Percentiles rank a stretch among this genome's conserved stretches.
Evolutionary conservation across 2,797 vertebrate genomes (phyloP).

Genomic region (Sylvilagus floridanus): DNA sequence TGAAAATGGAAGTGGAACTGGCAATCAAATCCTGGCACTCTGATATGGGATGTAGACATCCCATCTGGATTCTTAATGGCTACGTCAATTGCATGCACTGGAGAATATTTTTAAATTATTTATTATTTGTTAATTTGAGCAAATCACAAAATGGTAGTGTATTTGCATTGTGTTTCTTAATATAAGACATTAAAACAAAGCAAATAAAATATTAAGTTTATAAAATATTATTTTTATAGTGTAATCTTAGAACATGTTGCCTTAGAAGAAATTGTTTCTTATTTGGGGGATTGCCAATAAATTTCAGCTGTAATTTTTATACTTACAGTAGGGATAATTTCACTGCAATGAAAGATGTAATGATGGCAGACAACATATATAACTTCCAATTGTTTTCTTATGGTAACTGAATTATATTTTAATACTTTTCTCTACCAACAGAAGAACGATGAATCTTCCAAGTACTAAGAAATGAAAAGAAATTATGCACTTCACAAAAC

Average conservation of each 20-base stretch:
- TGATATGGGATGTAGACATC: no score
- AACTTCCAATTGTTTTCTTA: neutral
- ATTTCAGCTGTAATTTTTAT: neutral
- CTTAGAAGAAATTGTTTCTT: neutral
- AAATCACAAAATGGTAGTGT: neutral
- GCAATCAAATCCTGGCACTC: no score
- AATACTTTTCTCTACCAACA: neutral
- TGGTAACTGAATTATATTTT: neutral
- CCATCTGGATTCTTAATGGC: no score
- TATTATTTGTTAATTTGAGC: neutral
- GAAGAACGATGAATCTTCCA: neutral
- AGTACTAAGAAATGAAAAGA: neutral
- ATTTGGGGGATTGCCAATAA: neutral
- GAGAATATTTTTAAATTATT: neutral
- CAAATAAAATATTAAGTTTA: neutral
- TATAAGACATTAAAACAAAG: constrained; percentile 25
- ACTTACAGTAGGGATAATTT: neutral
- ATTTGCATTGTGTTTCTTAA: neutral
- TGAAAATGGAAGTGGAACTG: no score
- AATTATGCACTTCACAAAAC: neutral
- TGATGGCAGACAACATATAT: neutral
- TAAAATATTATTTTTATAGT: neutral
- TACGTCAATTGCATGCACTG: no score
- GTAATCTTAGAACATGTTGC: neutral
- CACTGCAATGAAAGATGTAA: neutral